Conservation (phyloP, 2,888 invertebrate genomes). For the Nemurella pictetii region DNA sequence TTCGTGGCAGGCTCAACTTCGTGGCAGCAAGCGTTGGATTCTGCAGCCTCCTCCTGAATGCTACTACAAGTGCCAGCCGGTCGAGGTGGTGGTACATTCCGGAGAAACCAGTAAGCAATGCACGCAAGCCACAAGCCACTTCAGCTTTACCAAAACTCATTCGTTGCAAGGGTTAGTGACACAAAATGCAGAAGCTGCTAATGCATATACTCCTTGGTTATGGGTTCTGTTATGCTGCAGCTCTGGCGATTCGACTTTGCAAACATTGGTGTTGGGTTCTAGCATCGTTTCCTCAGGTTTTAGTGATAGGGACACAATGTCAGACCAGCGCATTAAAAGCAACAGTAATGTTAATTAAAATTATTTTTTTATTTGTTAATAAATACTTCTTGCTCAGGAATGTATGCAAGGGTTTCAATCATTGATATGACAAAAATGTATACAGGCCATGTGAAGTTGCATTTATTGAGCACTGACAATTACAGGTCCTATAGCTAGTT, state of each 20-base stretch:
- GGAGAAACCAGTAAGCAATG: constrained; percentile 84
- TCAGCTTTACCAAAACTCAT: background rate
- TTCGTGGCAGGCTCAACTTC: constrained; percentile 96
- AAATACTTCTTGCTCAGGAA: background rate
- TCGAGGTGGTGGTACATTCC: constrained; percentile 74
- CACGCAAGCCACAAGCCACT: background rate
- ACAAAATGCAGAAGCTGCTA: background rate
- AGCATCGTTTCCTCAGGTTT: no score
- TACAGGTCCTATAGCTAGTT: background rate
- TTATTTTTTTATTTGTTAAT: background rate
- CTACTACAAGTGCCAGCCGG: constrained; percentile 69
- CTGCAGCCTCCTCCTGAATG: constrained; percentile 94
- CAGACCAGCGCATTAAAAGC: background rate
- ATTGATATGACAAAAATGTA: background rate
- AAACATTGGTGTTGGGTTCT: background rate
- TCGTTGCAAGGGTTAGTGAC: no score
- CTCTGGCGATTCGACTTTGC: background rate
- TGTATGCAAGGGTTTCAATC: background rate
- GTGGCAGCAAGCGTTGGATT: constrained; percentile 85
- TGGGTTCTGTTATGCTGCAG: background rate
- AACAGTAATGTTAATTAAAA: background rate
- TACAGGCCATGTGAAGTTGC: background rate
- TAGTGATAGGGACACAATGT: background rate
- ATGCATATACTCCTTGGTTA: background rate
- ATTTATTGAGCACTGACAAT: background rate